Conservation (phyloP, 2,113 vertebrate genomes). For the Rattus norvegicus region DNA sequence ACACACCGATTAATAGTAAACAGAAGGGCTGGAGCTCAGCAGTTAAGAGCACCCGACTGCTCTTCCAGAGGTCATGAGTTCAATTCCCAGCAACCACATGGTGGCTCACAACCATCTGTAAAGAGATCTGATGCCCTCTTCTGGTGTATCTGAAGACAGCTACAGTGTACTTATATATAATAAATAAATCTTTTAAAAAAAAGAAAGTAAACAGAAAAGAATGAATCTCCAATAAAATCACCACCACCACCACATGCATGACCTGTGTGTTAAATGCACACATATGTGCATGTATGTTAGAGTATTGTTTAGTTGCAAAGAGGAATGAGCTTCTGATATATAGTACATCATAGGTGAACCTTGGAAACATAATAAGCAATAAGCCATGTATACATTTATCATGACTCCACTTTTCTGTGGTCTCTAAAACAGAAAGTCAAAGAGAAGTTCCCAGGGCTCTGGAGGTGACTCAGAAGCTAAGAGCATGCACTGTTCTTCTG, state of each 20-base stretch:
- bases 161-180: no score
- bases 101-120: no score
- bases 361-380: not conserved
- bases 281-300: no score
- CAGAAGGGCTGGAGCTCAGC: no score
- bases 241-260: not conserved
- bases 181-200: no score
- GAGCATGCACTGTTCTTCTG: not conserved
- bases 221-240: no score
- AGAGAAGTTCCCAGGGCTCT: not conserved
- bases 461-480: not conserved
- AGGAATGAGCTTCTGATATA: not conserved
- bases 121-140: no score
- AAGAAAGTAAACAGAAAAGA: no score
- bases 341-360: not conserved
- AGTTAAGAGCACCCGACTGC: no score
- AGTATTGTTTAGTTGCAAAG: not conserved
- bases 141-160: no score
- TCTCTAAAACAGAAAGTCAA: not conserved
- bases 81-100: no score
- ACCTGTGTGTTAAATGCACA: not conserved
- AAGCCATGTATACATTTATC: not conserved
- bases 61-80: no score
- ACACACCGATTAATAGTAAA: not conserved
- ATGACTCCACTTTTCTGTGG: not conserved